Evolutionary conservation across 2,797 vertebrate genomes (phyloP), one percentile per base, ranked within the genome.

Genomic region (Acanthiza pusilla): DNA sequence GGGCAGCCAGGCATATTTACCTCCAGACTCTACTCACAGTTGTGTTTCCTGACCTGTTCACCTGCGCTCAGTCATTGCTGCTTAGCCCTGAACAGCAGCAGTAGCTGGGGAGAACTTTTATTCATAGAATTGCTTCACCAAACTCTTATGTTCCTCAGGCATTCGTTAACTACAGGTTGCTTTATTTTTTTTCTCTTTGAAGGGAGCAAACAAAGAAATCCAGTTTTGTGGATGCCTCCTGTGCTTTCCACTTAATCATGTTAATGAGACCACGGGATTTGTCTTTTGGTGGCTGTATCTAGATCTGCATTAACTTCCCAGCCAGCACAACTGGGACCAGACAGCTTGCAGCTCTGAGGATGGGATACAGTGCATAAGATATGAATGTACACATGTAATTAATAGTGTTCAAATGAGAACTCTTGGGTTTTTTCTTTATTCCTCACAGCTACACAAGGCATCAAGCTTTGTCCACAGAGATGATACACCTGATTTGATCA

Each of bases 1-100:
- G 89, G 74, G 73, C 66, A 94, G 71, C 54, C 81, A 92, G 91
- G 66, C 84, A 75, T 62, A 50, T 63, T 91, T 88, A 70, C 67
- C 82, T 91, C 67, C 67, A 92, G 81, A 80, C 38, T 73, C 58
- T 77, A 55, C 36, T 72, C 26, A 38, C 27, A 48, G 55, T 55
- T 13, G 1, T 18, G 30, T 88, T 88, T 94, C 54, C 66, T 84
- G 61, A 48, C 38, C 77, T 80, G 23, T 45, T 77, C 34, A 10
- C 73, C 78, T 75, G 11, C 18, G 25, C 57, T 66, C 53, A 36
- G 20, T 79, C 70, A 60, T 68, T 93, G 36, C 27, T 1, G 4
- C 29, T 60, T 57, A 60, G 11, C 26, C 32, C 48, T 68, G 73
- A 70, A 19, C n/a, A 85, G 58, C 48, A 80, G 29, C 27, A 25